phyloP scores from a whole-genome alignment of 2,113 vertebrate species.

The Dromas ardeola region DNA sequence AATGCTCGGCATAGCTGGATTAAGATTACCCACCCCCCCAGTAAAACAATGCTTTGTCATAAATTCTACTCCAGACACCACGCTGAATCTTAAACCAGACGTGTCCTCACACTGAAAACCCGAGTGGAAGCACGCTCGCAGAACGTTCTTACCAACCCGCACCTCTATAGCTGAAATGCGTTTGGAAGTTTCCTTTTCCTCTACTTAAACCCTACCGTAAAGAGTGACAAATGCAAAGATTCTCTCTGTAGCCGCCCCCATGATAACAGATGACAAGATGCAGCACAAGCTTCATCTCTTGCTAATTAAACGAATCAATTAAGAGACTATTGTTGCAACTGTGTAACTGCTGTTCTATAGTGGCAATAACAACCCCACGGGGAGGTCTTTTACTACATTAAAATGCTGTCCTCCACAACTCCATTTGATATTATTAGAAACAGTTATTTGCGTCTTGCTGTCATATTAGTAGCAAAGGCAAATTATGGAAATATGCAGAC shows the following conservation, averaged over 20 bases:
- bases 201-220: constrained; percentile 46
- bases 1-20: not conserved
- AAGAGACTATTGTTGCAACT: constrained; percentile 92
- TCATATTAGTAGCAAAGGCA: constrained; percentile 93
- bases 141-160: not conserved
- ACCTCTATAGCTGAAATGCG: not conserved
- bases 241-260: constrained; percentile 75
- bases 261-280: constrained; percentile 88
- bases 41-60: constrained; percentile 27
- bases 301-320: constrained; percentile 99
- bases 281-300: constrained; percentile 87
- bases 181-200: constrained; percentile 17
- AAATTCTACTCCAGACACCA: not conserved
- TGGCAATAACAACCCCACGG: constrained; percentile 92
- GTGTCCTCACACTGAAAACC: not conserved
- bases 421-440: constrained; percentile 98
- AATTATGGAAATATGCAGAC: constrained; percentile 97
- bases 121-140: not conserved
- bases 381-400: constrained; percentile 93
- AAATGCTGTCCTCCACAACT: constrained; percentile 94
- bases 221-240: constrained; percentile 78
- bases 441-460: constrained; percentile 98
- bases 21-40: not conserved
- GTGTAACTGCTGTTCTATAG: constrained; percentile 95
- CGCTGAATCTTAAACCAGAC: not conserved